Evolutionary conservation across 1,140 invertebrate species (phyloP), one percentile per base, ranked within the genome.

Genomic region (Bradysia coprophila): DNA sequence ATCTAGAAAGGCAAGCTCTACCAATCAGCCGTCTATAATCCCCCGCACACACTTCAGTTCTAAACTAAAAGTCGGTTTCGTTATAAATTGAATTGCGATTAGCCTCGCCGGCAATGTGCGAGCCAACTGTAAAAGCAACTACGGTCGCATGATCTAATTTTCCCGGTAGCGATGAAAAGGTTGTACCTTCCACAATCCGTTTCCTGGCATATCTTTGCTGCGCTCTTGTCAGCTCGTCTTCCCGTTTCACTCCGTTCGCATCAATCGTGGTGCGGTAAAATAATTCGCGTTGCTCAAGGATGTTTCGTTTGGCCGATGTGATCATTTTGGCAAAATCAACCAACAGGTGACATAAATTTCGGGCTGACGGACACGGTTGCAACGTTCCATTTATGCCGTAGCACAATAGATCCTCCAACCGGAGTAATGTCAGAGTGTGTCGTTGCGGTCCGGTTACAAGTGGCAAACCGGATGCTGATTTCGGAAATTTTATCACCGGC

Each of bases 101-200:
- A n/a, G n/a, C n/a, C n/a, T n/a, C n/a, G n/a, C n/a, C n/a, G n/a
- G n/a, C n/a, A n/a, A n/a, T n/a, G n/a, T n/a, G n/a, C n/a, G n/a
- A n/a, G 36, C 76, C 78, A 18, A 88, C 78, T 48, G 77, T 75
- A 51, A 80, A 88, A 1, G 86, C 85, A 34, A 88, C 79, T 16
- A 89, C 75, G 8, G 83, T 83, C 16, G 89, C 89, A 60, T 93
- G 89, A 62, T 93, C 90, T 42, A 93, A 62, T 61, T 94, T 93
- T n/a, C 90, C 89, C 2, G 89, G 87, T 45, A 92, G 37, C 1
- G 52, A 76, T 54, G 74, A 62, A 41, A 74, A 72, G 11, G 52
- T 48, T 21, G 49, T 52, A 4, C 11, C 5, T 21, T 39, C 10
- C n/a, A 39, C n/a, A 21, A 39, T 21, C 13, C 21, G 20, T 39